Base-by-base conservation (phyloP, 2,888 invertebrate species). In the Macaria notata region DNA sequence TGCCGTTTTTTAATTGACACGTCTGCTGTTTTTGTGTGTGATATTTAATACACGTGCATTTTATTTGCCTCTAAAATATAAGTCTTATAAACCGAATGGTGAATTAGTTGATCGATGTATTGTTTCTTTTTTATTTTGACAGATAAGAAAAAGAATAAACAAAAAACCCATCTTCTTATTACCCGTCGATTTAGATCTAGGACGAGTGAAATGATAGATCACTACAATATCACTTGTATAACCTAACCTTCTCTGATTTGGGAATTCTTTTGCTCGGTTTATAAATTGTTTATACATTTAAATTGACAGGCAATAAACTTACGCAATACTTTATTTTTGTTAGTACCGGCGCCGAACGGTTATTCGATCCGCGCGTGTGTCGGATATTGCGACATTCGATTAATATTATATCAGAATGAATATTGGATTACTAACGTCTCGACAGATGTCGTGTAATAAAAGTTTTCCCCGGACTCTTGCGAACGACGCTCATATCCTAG, bases 401-500 rank as follows among this genome's bases (percentile, higher is more conserved):
- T 62, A 63, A 64, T 64, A 62, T 54, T 56, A 55, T 48, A 61
- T 58, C 54, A 62, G 62, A 59, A 66, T 61, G 61, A 64, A 69
- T 72, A 71, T 75, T 68, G 68, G 68, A 72, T 64, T 64, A 72
- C 49, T 56, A 49, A 45, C 57, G 44, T 50, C 65, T 69, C 70
- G 78, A 74, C 79, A 81, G 78, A 80, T 82, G 82, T 80, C 79
- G 72, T 65, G 72, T 78, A 81, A 81, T 80, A 79, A 78, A 84
- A 84, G 73, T 83, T 81, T 69, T 71, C 70, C 71, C 66, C 58
- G 64, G 65, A 61, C 65, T 69, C 67, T 64, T 56, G 55, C 56
- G 71, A 71, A 67, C 68, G 64, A 64, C 65, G 68, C 69, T 73
- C 63, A 68, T 53, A 61, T 56, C 62, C 51, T 63, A 19, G 19